Evolutionary conservation across 1,140 invertebrate genomes (phyloP), one percentile per base, ranked within the genome.

Genomic region (Zaprionus taronus): DNA sequence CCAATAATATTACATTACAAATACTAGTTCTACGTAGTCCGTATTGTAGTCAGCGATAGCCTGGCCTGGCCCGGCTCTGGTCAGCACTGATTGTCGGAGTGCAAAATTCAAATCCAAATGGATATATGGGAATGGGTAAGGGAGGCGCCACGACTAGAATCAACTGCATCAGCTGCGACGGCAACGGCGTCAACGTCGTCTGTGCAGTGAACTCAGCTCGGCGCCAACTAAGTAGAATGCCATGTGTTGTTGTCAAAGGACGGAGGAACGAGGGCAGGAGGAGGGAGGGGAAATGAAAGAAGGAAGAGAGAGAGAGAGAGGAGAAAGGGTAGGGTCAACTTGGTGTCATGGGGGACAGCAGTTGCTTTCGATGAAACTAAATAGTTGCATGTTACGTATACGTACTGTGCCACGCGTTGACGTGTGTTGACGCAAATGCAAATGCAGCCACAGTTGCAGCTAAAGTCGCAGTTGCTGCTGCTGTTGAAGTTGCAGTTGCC

Each of bases 311-410:
- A n/a, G 49, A 53, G 44, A 7, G 12, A 17, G 36, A 28, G 41
- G 41, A 41, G 15, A 24, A 5, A 22, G 22, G 15, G 31, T 53
- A 62, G 62, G 20, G 51, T 44, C 51, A 44, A n/a, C 24, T 28
- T 36, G 26, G 26, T 49, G 74, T 55, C 69, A 75, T 58, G 49
- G 65, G 55, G 69, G 49, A 72, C 41, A 22, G 22, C 34, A 63
- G 53, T 56, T 66, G 71, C 34, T 66, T 36, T 60, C 70, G 68
- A 68, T 64, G 53, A 73, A 77, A 60, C 63, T 61, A 49, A 78
- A 80, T 78, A 81, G 80, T 80, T 76, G 78, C 84, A 79, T 69
- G 74, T 87, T 87, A 87, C 83, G 83, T 87, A 87, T 87, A 87
- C 83, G 83, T 55, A 89, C 77, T 83, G 85, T 89, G 72, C 71